A percentile compares a stretch with the other conserved stretches of the same genome.
These are phyloP conservation scores for Oryzias celebensis DNA, from an alignment of 2,113 vertebrate genomes.

Conservation along the genomic window DNA sequence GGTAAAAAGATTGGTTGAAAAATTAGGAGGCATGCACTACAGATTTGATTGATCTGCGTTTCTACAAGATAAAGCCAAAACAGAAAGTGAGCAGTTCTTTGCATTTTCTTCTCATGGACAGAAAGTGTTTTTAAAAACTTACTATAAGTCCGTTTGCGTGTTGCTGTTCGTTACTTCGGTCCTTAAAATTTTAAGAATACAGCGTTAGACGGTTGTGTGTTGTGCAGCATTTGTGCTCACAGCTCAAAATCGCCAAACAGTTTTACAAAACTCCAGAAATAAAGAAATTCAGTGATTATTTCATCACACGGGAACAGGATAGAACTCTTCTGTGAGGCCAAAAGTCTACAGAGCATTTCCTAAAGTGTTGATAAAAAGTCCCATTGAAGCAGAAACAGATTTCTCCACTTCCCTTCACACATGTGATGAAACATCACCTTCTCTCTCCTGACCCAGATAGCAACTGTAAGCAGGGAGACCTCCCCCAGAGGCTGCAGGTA, in stretches of 20 bases:
- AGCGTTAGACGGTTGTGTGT: slow-evolving; percentile 76
- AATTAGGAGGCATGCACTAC: slow-evolving; percentile 71
- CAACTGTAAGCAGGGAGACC: slow-evolving; percentile 55
- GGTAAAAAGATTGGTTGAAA: slow-evolving; percentile 47
- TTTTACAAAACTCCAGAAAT: slow-evolving; percentile 17
- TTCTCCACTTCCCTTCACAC: slow-evolving; percentile 47
- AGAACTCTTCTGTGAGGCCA: not conserved
- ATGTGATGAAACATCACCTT: slow-evolving; percentile 68
- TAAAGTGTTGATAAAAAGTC: not conserved
- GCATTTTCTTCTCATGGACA: slow-evolving; percentile 68
- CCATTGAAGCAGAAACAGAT: slow-evolving; percentile 31
- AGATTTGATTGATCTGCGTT: slow-evolving; percentile 37
- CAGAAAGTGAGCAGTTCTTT: slow-evolving; percentile 60
- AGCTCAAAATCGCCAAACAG: slow-evolving; percentile 4
- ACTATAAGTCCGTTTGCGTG: slow-evolving; percentile 99
- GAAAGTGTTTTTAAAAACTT: slow-evolving; percentile 85
- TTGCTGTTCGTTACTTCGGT: slow-evolving; percentile 99
- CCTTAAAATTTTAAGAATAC: slow-evolving; percentile 92
- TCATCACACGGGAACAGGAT: slow-evolving; percentile 58
- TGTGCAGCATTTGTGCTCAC: not conserved
- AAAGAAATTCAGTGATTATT: slow-evolving; percentile 41
- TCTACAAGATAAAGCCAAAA: slow-evolving; percentile 55
- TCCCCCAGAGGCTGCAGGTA: slow-evolving; percentile 30
- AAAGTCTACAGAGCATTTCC: too few species aligned
- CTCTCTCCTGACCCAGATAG: slow-evolving; percentile 37